Evolutionary conservation across 2,113 vertebrate species (phyloP).

Genomic region (Gobius niger): DNA sequence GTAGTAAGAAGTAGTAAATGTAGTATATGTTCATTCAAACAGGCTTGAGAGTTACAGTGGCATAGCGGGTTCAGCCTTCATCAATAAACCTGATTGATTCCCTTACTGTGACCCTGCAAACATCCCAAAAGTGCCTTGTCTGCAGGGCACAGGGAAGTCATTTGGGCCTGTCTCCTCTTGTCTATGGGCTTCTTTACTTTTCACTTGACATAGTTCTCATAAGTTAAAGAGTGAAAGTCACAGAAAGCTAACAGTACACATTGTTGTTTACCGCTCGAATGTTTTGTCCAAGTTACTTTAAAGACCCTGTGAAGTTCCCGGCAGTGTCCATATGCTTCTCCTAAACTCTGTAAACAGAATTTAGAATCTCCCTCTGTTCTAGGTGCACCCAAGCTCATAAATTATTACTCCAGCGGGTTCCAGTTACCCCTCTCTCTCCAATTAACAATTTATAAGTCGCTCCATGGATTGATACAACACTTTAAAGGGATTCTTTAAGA

Average conservation of each 20-base stretch:
- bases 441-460: constrained; percentile 61
- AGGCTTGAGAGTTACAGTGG: no score
- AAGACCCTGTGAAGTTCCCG: neutral
- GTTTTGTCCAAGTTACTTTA: neutral
- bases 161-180: neutral
- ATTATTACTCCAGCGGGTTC: constrained; percentile 55
- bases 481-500: constrained; percentile 46
- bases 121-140: no score
- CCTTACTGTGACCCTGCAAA: no score
- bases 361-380: constrained; percentile 44
- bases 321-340: constrained; percentile 3
- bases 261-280: neutral
- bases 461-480: constrained; percentile 57
- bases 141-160: no score
- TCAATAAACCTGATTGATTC: no score
- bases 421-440: constrained; percentile 37
- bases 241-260: neutral
- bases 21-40: no score
- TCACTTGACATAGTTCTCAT: neutral
- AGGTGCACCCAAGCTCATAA: constrained; percentile 56
- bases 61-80: no score
- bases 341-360: constrained; percentile 38
- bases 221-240: neutral
- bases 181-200: neutral
- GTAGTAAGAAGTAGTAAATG: no score